Base-by-base conservation (phyloP, 2,113 vertebrate species). In the Proterorhinus semilunaris region DNA sequence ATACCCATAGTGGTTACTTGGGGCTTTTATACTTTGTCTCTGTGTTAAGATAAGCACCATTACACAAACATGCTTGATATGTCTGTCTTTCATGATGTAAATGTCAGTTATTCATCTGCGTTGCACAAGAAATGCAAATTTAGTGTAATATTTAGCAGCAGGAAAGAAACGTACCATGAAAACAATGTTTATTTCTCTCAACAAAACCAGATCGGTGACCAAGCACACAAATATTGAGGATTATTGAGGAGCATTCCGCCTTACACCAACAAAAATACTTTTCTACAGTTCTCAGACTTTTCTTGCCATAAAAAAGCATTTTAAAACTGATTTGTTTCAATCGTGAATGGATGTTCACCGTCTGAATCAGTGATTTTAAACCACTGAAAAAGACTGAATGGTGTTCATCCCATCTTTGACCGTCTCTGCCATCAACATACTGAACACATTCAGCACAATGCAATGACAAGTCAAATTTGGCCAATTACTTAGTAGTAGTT, bases 401-500 rank as follows among this genome's bases (percentile, higher is more conserved):
- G 27, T 36, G 27, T 36, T 36, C 27, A 36, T 36, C 27, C 27
- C 27, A 27, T 55, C 17, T 68, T 10, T 44, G 11, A 52, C 58
- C 10, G 5, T 15, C 45, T 50, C 9, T 65, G 11, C 42, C 66
- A 76, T 74, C 9, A 65, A 52, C 50, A 76, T 61, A 27, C 8
- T 1, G 62, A 69, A 11, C 13, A 45, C 15, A 62, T 65, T 3
- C n/a, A 50, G 55, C 43, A 13, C n/a, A 53, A 11, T 21, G 45
- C 13, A 42, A 62, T 52, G 65, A 66, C 52, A 59, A 62, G 17
- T 48, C 55, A 46, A 21, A 76, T 63, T 61, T 53, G 21, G 59
- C 45, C 62, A 69, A 65, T 70, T 69, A 81, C 52, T 55, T 55
- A 74, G 45, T 15, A 54, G 62, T n/a, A 65, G 48, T 71, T 69